These are phyloP conservation scores for Bellardia pandia DNA, from an alignment of 2,888 invertebrate species.

Conservation along the genomic window DNA sequence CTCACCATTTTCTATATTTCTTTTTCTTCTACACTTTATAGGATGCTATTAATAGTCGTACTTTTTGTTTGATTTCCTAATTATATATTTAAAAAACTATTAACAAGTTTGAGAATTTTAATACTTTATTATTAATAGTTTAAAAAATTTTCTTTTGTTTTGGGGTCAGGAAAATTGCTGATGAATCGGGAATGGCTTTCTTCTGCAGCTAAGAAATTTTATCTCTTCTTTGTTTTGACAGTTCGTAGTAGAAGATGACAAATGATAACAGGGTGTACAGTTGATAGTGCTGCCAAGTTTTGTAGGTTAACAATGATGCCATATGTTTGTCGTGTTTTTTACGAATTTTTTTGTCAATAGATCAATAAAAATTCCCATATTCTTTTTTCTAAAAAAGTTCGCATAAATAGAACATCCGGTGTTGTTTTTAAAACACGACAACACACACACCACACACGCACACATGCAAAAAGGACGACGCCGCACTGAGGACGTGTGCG, in stretches of 20 bases:
- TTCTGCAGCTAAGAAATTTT: slow-evolving; percentile 27
- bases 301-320: no score
- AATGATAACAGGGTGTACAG: no score
- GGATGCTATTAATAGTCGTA: slow-evolving; percentile 13
- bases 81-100: neutral
- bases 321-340: no score
- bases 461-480: no score
- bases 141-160: slow-evolving; percentile 43
- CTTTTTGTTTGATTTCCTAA: neutral
- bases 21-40: slow-evolving; percentile 19
- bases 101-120: slow-evolving; percentile 15
- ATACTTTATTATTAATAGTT: slow-evolving; percentile 27
- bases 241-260: slow-evolving; percentile 18
- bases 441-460: no score
- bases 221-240: slow-evolving; percentile 55
- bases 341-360: no score
- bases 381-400: no score
- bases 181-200: slow-evolving; percentile 61
- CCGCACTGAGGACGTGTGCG: no score
- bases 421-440: no score
- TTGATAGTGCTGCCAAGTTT: no score
- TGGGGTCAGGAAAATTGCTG: slow-evolving; percentile 49
- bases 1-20: slow-evolving; percentile 69
- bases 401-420: no score
- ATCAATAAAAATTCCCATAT: no score